Conservation (phyloP, 92 coral and sea anemone species). For the Bergia puertoricense region DNA sequence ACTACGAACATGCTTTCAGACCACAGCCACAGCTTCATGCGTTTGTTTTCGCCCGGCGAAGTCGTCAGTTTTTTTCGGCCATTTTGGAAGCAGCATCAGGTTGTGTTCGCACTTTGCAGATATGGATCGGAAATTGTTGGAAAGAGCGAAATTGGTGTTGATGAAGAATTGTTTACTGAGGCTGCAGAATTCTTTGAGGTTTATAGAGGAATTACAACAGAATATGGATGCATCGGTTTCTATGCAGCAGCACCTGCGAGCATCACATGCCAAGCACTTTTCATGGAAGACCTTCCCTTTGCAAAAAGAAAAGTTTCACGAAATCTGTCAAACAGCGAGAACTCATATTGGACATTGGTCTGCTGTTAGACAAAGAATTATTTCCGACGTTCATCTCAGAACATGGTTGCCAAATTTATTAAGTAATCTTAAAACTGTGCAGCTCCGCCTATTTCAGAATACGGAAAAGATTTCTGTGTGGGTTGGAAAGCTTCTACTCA, state of each 20-base stretch:
- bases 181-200: conserved; percentile 62
- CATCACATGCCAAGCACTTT: conserved; percentile 25
- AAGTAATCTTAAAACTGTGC: conserved; percentile 51
- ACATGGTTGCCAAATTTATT: conserved; percentile 56
- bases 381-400: conserved; percentile 59
- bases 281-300: conserved; percentile 62
- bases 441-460: conserved; percentile 46
- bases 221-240: conserved; percentile 60
- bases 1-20: conserved; percentile 58
- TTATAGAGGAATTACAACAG: conserved; percentile 70
- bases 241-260: conserved; percentile 34
- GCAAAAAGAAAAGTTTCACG: conserved; percentile 72
- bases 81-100: conserved; percentile 69
- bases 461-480: conserved; percentile 45
- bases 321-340: conserved; percentile 86
- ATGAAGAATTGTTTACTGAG: conserved; percentile 76
- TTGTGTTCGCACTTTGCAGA: conserved; percentile 68
- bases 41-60: conserved; percentile 59
- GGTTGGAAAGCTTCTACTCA: conserved; percentile 59
- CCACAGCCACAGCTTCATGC: conserved; percentile 34
- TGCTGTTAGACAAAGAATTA: conserved; percentile 54
- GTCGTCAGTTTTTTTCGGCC: conserved; percentile 62
- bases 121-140: conserved; percentile 68
- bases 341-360: conserved; percentile 74
- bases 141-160: conserved; percentile 68